Evolutionary conservation across 2,888 invertebrate genomes (phyloP).

Genomic region (Vesta saturnalis): DNA sequence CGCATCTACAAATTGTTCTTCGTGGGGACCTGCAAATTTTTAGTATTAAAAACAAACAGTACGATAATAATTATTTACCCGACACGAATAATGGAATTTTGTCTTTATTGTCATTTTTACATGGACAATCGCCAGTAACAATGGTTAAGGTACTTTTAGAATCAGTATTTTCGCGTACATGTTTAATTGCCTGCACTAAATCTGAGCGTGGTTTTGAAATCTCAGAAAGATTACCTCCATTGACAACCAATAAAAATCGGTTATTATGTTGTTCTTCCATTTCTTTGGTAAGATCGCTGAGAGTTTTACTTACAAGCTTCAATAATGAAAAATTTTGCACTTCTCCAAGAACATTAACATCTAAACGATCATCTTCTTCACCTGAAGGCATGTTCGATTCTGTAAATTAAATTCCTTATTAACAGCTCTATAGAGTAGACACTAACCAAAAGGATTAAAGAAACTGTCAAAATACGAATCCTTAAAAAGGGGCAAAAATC

Average conservation of each 20-base stretch:
- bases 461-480: too few relatives aligned
- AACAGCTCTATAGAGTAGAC: too few relatives aligned
- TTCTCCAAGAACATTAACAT: background rate
- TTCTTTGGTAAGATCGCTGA: constrained; percentile 4
- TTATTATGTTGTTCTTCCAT: background rate
- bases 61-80: background rate
- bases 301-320: constrained; percentile 12
- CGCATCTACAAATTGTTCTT: background rate
- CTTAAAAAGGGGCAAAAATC: too few relatives aligned
- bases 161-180: constrained; percentile 19
- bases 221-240: constrained; percentile 17
- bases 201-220: constrained; percentile 18
- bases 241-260: constrained; percentile 22
- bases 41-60: background rate
- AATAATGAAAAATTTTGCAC: constrained; percentile 13
- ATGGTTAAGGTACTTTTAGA: constrained; percentile 15
- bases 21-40: background rate
- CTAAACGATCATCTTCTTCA: background rate
- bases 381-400: too few relatives aligned
- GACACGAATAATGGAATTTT: background rate
- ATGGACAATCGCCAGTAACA: constrained; percentile 25
- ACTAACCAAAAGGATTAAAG: too few relatives aligned
- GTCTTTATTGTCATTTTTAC: background rate
- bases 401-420: too few relatives aligned
- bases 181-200: constrained; percentile 22